phyloP scores from a whole-genome alignment of 2,888 invertebrate genomes.

The Ornithoptera priamus region DNA sequence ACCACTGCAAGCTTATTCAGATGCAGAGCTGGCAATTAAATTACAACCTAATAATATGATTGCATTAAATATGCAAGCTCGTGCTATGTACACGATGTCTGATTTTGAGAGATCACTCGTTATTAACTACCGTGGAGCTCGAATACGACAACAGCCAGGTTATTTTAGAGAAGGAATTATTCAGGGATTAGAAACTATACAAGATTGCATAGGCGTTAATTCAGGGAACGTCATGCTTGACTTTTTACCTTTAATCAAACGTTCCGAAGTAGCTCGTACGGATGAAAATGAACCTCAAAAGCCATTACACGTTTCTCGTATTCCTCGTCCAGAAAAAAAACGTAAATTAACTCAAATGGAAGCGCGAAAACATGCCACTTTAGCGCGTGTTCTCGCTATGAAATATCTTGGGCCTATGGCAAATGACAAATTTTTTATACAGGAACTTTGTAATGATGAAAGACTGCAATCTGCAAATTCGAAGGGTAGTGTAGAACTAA shows the following conservation, averaged over 20 bases:
- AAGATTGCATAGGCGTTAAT: constrained; percentile 68
- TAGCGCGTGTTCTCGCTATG: constrained; percentile 70
- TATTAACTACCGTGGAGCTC: constrained; percentile 65
- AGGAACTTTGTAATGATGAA: constrained; percentile 57
- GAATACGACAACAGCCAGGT: constrained; percentile 61
- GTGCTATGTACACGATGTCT: constrained; percentile 72
- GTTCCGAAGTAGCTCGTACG: constrained; percentile 48
- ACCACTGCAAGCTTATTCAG: constrained; percentile 66
- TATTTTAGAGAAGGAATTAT: constrained; percentile 73
- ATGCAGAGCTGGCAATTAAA: constrained; percentile 68
- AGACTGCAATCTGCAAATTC: constrained; percentile 66
- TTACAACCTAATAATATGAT: constrained; percentile 67
- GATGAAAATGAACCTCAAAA: constrained; percentile 52
- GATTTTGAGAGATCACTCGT: constrained; percentile 72
- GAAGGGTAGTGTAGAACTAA: constrained; percentile 54
- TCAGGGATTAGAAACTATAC: constrained; percentile 70
- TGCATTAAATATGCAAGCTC: constrained; percentile 69
- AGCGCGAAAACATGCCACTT: constrained; percentile 57
- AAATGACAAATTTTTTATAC: constrained; percentile 71
- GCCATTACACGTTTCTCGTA: constrained; percentile 57
- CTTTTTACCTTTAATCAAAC: constrained; percentile 67
- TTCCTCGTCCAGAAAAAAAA: constrained; percentile 56
- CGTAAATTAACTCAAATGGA: constrained; percentile 69
- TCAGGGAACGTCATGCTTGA: constrained; percentile 70
- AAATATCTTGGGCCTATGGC: constrained; percentile 76